These are phyloP conservation scores for Drosophila fungiperda DNA, from an alignment of 2,888 invertebrate genomes.

Conservation along the genomic window DNA sequence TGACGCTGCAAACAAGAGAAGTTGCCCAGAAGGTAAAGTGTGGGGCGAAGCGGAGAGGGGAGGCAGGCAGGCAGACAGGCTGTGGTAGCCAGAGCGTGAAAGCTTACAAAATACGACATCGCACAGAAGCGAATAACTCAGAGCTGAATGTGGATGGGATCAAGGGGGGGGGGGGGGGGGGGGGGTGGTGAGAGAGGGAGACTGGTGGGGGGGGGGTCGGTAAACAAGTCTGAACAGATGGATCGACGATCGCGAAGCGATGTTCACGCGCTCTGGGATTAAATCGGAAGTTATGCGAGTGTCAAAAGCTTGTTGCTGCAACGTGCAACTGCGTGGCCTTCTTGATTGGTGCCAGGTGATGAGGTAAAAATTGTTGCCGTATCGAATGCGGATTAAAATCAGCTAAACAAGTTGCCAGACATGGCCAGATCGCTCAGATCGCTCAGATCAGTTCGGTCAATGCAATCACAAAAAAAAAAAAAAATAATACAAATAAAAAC, in stretches of 20 bases:
- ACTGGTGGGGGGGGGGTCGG: background rate
- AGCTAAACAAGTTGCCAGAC: conserved; percentile 74
- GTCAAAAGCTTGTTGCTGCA: conserved; percentile 62
- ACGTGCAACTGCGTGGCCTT: conserved; percentile 10
- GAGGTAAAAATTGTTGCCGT: conserved; percentile 82
- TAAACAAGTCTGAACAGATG: conserved; percentile 35
- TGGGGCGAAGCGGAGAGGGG: background rate
- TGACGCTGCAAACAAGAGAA: conserved; percentile 45
- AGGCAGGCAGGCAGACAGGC: background rate
- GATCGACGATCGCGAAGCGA: conserved; percentile 45
- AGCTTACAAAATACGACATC: conserved; percentile 80
- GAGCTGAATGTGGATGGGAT: background rate
- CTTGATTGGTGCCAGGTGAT: conserved; percentile 68
- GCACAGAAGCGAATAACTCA: conserved; percentile 78
- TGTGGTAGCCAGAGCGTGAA: conserved; percentile 76
- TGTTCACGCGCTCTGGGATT: conserved; percentile 76
- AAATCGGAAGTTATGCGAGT: conserved; percentile 81
- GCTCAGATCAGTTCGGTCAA: conserved; percentile 24
- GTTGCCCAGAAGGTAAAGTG: background rate
- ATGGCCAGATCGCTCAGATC: conserved; percentile 44
- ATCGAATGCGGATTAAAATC: conserved; percentile 84
- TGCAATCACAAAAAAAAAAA: conserved; percentile 4
- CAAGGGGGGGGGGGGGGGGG: background rate
- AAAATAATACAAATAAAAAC: too few relatives aligned
- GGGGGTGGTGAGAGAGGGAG: background rate